Base-by-base conservation (phyloP, 92 coral and sea anemone genomes). In the Heteractis magnifica region DNA sequence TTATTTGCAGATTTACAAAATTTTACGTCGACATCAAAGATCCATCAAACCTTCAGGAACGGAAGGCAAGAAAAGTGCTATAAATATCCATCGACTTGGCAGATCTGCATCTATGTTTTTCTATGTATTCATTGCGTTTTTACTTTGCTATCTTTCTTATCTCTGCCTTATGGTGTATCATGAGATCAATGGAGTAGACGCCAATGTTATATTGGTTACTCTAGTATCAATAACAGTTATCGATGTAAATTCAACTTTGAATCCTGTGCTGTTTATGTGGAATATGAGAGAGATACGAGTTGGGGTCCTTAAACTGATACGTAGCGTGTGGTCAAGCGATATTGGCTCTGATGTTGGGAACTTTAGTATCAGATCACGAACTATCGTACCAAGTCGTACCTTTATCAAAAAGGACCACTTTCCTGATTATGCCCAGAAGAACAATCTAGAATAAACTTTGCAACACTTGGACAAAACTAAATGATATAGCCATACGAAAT, bases 11-110 rank as follows among this genome's bases (percentile, higher is more conserved):
- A 68, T 68, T 68, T 68, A 68, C 26, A 8, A 2, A 68, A 68
- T 68, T 68, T 68, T 68, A 23, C 73, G 23, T 23, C 73, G 73
- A 23, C 73, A 68, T 68, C 73, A 16, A 68, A 68, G 49, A 68
- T 68, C 73, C 5, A 68, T 68, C 6, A 21, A 12, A 68, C 73
- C 73, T 5, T 68, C 18, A 11, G 15, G 73, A 6, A 8, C 13
- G 15, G 49, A 68, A 68, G 73, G 15, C 14, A 48, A 16, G 26
- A 68, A 68, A 16, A 68, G 48, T 10, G 14, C 0, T 12, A 26
- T 68, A 8, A 68, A 68, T 10, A 11, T 68, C 12, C 73, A 68
- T 26, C 73, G 73, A 4, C 49, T 68, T 26, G 23, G 73, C 15
- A 68, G 26, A 16, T 68, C 73, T 9, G 14, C 73, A 21, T 21